Base-by-base conservation (phyloP, 2,797 vertebrate species). In the Chromis chromis region DNA sequence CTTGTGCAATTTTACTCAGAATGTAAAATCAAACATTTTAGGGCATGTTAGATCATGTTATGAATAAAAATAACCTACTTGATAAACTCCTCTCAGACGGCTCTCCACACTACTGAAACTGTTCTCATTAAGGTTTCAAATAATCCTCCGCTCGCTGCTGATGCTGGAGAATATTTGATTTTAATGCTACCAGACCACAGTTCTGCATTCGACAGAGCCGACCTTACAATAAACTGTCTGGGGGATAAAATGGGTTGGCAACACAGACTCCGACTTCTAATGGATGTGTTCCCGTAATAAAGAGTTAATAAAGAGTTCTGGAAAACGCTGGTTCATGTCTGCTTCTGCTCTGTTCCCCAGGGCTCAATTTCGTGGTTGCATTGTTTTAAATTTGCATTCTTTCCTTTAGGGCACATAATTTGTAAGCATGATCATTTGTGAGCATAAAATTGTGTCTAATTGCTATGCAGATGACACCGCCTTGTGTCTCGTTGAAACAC, bases 401-500 rank as follows among this genome's bases (percentile, higher is more conserved):
- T 36, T 65, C 22, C 69, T 79, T 67, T 14, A 44, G 77, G 65
- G 64, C 19, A 62, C 2, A 42, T 71, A 3, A 66, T 78, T 82
- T 80, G 66, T 54, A 44, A 66, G 62, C 63, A 40, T 33, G 62
- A 74, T 49, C 46, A 65, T 63, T 78, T 71, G 40, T 46, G 22
- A 69, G 71, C 33, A 54, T 73, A 36, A 83, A 61, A 81, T 66
- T 58, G 46, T 25, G 28, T 58, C 25, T 73, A 61, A 82, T 79
- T 81, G 72, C 52, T 79, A 82, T 84, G 76, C 82, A 67, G 82
- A 89, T n/a, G 70, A 81, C 27, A 42, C 67, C 1, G 39, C 68
- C 58, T 48, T 72, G 56, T 74, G 62, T 71, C 44, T 33, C 10
- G 42, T 19, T 60, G 58, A 66, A 33, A 69, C 39, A 59, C 52